Evolutionary conservation across 2,888 invertebrate genomes (phyloP).

Genomic region (Caenorhabditis imperialis): DNA sequence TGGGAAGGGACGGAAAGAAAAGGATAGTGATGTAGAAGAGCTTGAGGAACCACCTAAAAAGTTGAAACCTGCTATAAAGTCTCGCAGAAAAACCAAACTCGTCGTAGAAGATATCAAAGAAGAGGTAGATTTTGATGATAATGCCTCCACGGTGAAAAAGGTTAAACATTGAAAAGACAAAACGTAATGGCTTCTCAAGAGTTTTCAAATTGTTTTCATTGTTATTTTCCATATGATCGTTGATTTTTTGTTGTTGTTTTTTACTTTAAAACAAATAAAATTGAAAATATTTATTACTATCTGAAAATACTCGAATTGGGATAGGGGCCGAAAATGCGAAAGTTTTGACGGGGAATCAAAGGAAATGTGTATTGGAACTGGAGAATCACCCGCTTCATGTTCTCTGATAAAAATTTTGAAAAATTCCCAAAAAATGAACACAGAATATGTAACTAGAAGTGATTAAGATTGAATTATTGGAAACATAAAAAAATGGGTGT

Average conservation of each 20-base stretch:
- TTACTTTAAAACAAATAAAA: not conserved
- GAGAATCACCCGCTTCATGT: slow-evolving; percentile 16
- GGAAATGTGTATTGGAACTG: slow-evolving; percentile 9
- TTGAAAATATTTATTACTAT: not conserved
- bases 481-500: slow-evolving; percentile 25
- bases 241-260: not conserved
- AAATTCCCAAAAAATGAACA: too few relatives aligned
- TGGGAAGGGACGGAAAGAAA: slow-evolving; percentile 8
- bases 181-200: too few relatives aligned
- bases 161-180: too few relatives aligned
- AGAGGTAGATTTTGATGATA: slow-evolving; percentile 27
- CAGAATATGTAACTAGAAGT: slow-evolving; percentile 30
- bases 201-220: not conserved
- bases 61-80: slow-evolving; percentile 1
- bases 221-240: not conserved
- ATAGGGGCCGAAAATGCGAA: slow-evolving; percentile 10
- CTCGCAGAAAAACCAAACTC: slow-evolving; percentile 3
- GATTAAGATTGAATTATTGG: slow-evolving; percentile 19
- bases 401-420: not conserved
- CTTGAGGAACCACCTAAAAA: slow-evolving; percentile 17
- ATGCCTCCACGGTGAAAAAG: too few relatives aligned
- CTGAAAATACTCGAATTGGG: slow-evolving; percentile 10
- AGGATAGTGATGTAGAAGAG: slow-evolving; percentile 12
- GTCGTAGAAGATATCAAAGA: slow-evolving; percentile 24
- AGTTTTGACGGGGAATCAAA: slow-evolving; percentile 9